phyloP scores from a whole-genome alignment of 1,140 invertebrate genomes.

The Mercenaria mercenaria region DNA sequence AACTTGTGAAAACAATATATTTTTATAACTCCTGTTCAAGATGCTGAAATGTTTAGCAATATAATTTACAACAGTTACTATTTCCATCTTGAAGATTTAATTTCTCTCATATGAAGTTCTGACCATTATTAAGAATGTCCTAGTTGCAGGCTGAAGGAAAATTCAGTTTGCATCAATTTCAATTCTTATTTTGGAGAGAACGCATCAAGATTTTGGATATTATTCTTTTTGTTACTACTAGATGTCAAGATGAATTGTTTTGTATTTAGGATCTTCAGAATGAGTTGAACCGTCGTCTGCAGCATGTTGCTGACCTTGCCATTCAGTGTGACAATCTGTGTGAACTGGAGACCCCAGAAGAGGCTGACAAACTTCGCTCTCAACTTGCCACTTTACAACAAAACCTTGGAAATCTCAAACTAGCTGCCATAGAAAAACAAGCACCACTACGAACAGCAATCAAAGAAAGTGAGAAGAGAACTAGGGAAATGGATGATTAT shows the following conservation, averaged over 20 bases:
- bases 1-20: no score
- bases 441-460: constrained; percentile 87
- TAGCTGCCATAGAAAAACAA: constrained; percentile 79
- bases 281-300: constrained; percentile 88
- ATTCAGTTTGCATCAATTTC: no score
- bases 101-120: no score
- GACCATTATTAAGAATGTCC: no score
- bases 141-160: no score
- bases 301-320: constrained; percentile 88
- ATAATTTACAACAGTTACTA: no score
- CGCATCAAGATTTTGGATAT: no score
- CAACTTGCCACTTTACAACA: constrained; percentile 88
- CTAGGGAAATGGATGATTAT: constrained; percentile 91
- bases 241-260: background rate
- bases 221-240: no score
- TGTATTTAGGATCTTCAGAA: constrained; percentile 86
- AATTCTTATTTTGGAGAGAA: no score
- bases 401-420: constrained; percentile 85
- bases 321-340: constrained; percentile 87
- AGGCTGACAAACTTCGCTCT: constrained; percentile 86
- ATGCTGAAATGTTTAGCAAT: no score
- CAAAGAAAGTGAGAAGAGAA: constrained; percentile 87
- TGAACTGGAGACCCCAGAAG: constrained; percentile 83
- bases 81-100: no score
- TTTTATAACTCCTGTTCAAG: no score